phyloP scores from a whole-genome alignment of 2,888 invertebrate species.

The Bhutanitis thaidina region DNA sequence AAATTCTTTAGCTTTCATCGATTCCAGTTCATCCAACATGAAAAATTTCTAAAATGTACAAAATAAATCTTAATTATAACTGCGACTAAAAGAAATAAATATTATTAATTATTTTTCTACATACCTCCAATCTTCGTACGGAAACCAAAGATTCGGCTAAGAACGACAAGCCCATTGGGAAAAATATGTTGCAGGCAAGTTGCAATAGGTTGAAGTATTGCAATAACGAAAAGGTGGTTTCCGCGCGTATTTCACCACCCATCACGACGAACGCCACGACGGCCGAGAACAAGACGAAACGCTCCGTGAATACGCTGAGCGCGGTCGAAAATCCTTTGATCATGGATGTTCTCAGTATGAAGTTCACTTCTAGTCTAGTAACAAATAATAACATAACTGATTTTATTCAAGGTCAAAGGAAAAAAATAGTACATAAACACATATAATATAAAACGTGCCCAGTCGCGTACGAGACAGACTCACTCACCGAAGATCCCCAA shows the following conservation, averaged over 20 bases:
- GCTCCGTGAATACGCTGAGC: constrained; percentile 88
- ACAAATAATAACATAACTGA: not conserved
- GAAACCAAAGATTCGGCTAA: constrained; percentile 83
- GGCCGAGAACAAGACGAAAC: constrained; percentile 89
- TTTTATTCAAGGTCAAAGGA: too few species aligned
- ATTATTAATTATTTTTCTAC: too few species aligned
- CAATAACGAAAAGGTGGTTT: constrained; percentile 87
- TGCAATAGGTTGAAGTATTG: constrained; percentile 89
- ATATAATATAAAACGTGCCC: too few species aligned
- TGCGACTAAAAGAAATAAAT: too few species aligned
- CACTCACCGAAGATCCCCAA: too few species aligned
- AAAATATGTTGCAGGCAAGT: constrained; percentile 82
- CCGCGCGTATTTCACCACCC: constrained; percentile 81
- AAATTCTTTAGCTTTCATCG: constrained; percentile 38
- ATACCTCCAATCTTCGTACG: constrained; percentile 81
- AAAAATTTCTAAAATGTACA: constrained; percentile 58
- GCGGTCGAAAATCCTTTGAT: constrained; percentile 83
- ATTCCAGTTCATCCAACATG: constrained; percentile 57
- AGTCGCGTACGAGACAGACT: too few species aligned
- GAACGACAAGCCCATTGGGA: constrained; percentile 80
- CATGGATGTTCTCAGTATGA: constrained; percentile 83
- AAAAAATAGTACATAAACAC: too few species aligned
- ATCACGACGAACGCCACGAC: constrained; percentile 86
- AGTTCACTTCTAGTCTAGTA: constrained; percentile 84
- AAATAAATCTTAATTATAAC: not conserved